A percentile compares a stretch with the other conserved stretches of the same genome.
These are phyloP conservation scores for Trinorchestia longiramus DNA, from an alignment of 1,140 invertebrate genomes.

Conservation along the genomic window DNA sequence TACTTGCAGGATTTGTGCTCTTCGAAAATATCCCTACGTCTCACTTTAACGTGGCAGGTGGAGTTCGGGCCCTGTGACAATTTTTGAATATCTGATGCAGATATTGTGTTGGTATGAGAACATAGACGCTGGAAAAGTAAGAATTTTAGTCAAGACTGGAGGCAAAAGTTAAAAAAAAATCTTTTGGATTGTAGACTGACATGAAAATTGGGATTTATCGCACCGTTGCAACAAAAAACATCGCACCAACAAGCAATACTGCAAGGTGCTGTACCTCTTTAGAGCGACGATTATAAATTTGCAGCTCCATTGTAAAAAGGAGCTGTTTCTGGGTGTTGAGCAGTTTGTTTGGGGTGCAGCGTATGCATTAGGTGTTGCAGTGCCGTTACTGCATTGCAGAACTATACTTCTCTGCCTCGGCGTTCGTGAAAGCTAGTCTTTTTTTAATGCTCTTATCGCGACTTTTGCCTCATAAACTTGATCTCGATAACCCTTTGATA, in stretches of 20 bases:
- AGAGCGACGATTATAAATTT: not conserved
- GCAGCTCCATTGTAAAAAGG: not conserved
- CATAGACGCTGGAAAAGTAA: not conserved
- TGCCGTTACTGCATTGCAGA: conserved; percentile 11
- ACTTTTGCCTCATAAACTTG: conserved; percentile 49
- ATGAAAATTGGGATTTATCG: not conserved
- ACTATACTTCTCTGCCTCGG: not conserved
- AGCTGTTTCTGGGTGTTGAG: not conserved
- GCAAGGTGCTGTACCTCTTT: not conserved
- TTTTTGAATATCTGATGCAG: not conserved
- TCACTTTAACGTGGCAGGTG: not conserved
- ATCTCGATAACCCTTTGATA: conserved; percentile 49
- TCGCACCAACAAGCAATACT: not conserved
- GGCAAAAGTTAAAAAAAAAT: too few relatives aligned
- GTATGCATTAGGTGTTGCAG: conserved; percentile 24
- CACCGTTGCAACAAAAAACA: not conserved
- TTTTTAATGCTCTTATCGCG: conserved; percentile 15
- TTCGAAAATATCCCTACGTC: not conserved
- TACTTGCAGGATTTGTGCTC: not conserved
- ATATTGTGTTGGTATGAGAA: not conserved
- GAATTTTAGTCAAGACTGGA: not conserved
- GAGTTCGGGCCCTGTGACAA: not conserved
- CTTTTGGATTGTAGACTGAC: not conserved
- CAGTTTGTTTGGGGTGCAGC: not conserved
- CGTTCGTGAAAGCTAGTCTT: conserved; percentile 16